Base-by-base conservation (phyloP, 1,140 invertebrate genomes). In the Drosophila sproati region DNA sequence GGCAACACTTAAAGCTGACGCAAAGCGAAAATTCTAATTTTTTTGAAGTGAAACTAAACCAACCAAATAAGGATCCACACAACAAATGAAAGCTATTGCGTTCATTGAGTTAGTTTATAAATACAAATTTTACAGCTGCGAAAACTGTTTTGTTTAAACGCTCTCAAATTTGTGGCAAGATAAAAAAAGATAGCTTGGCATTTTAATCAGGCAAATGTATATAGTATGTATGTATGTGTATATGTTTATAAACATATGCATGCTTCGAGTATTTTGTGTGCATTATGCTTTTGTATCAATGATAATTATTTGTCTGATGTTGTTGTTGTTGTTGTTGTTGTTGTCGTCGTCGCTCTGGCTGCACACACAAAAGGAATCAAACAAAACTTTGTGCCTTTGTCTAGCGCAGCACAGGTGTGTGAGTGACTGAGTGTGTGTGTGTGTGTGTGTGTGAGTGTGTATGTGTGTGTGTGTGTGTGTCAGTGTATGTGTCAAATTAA, bases 291-390 rank as follows among this genome's bases (percentile, higher is more conserved):
- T 89, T 89, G 85, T 89, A 89, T 89, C 85, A 89, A 89, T 89
- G 80, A 89, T 89, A 89, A 89, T 89, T 89, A 89, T 89, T 88
- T 88, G 70, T 73, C 63, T 68, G 57, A 41, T 57, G 54, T 59
- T 51, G 55, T 77, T 78, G 54, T 31, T 52, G 32, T 77, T 78
- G 54, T 31, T 52, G 32, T 39, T 79, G 69, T 68, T 77, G 55
- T 51, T 78, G 48, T 48, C 59, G 67, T 76, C 39, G 35, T 69
- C 54, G 37, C 57, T 20, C 20, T 83, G 56, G 80, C 57, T 88
- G 83, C 85, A 89, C 83, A 89, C 73, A 89, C 85, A 89, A 89
- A 89, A 89, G 85, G 80, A 89, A 89, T 89, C 85, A 89, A 89
- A 89, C 85, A 89, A 89, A 89, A 89, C 85, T 89, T 89, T 89